Evolutionary conservation across 2,888 invertebrate genomes (phyloP), one percentile per base, ranked within the genome.

Genomic region (Caenorhabditis sinica): DNA sequence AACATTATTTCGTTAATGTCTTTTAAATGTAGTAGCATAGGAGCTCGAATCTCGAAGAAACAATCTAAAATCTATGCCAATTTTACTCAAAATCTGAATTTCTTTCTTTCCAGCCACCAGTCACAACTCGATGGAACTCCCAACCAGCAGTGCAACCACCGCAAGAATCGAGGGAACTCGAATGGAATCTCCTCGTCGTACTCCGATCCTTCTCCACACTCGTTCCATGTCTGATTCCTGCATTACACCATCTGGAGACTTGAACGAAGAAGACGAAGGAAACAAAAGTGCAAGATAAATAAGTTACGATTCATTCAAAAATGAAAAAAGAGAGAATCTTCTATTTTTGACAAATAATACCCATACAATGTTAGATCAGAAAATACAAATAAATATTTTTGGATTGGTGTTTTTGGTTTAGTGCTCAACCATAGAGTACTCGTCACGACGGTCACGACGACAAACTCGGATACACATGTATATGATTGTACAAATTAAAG

Each of bases 151-250:
- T 25, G 79, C 75, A 3, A 76, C 80, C 0, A 84, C 84, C 0
- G 84, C 84, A 0, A 56, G 84, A 51, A 43, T 84, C 66, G 84
- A 75, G 23, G 83, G 75, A 49, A 63, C 63, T 28, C 74, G n/a
- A 56, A 49, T 51, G 25, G 69, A 69, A 40, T 69, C 69, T 56
- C 33, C 76, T 51, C 76, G 68, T 43, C n/a, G 60, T 6, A 68
- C 71, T 36, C 66, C 66, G n/a, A 63, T 43, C 23, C 69, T 63
- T 25, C 33, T 77, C 8, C 66, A 66, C 40, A 23, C 65, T 20
- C 36, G 83, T 40, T 79, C 79, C 9, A 68, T 83, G 69, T 83
- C 83, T 1, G 83, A 83, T 56, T 83, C 83, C 1, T 83, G 79
- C 13, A 45, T 73, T 25, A n/a, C 65, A 23, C 25, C 63, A 6